Conservation (phyloP, 2,888 invertebrate species). For the Nomada goodeniana region DNA sequence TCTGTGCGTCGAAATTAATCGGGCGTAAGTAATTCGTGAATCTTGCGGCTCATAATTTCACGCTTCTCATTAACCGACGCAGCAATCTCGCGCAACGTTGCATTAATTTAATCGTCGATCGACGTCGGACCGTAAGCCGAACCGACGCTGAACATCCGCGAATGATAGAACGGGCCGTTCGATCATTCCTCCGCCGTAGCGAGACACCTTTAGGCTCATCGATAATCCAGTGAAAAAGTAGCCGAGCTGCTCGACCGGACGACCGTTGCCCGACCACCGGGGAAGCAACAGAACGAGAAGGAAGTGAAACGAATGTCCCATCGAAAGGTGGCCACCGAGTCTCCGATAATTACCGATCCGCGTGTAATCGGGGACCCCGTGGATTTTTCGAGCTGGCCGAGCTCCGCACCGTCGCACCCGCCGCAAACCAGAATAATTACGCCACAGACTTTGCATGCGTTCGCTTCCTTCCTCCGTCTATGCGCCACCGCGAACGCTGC, state of each 20-base stretch:
- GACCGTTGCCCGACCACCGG: conserved; percentile 8
- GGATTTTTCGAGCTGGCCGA: conserved; percentile 24
- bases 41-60: background rate
- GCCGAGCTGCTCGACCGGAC: background rate
- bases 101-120: conserved; percentile 9
- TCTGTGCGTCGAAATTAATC: background rate
- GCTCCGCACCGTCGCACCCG: background rate
- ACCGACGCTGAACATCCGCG: background rate
- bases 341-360: conserved; percentile 49
- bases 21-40: background rate
- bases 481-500: conserved; percentile 47
- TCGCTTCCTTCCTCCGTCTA: conserved; percentile 26
- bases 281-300: background rate
- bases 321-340: conserved; percentile 37
- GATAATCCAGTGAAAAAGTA: conserved; percentile 18
- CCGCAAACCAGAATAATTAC: conserved; percentile 56
- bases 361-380: conserved; percentile 42
- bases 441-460: conserved; percentile 23
- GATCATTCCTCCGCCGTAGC: conserved; percentile 4
- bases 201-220: conserved; percentile 14
- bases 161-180: conserved; percentile 13
- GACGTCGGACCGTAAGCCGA: conserved; percentile 6
- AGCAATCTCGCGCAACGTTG: background rate
- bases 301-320: conserved; percentile 36
- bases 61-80: background rate